Conservation (phyloP, 2,113 vertebrate species). For the Excalfactoria chinensis region DNA sequence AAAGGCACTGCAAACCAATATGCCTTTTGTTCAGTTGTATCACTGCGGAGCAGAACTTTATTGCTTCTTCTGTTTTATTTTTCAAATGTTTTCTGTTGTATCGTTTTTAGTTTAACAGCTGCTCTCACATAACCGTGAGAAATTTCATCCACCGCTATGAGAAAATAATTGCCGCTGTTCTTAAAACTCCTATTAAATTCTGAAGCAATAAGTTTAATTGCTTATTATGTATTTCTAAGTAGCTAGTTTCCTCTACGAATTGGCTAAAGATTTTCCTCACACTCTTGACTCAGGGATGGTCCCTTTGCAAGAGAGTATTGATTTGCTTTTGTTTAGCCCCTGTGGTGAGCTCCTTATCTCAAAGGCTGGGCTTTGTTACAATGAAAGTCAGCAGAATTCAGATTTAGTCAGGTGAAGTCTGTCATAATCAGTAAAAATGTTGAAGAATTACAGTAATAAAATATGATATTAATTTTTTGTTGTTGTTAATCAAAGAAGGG, state of each 20-base stretch:
- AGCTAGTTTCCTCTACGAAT: constrained; percentile 56
- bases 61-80: neutral
- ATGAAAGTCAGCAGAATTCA: constrained; percentile 73
- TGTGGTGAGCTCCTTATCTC: constrained; percentile 64
- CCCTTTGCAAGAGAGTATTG: constrained; percentile 70
- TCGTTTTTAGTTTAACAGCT: neutral
- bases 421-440: constrained; percentile 43
- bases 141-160: neutral
- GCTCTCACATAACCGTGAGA: neutral
- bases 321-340: constrained; percentile 69
- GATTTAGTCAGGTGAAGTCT: constrained; percentile 63
- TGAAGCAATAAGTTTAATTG: constrained; percentile 55
- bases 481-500: constrained; percentile 2
- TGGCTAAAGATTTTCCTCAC: constrained; percentile 59
- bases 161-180: constrained; percentile 15
- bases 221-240: constrained; percentile 65
- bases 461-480: constrained; percentile 2
- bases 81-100: neutral
- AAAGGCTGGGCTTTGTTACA: constrained; percentile 37
- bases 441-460: constrained; percentile 48
- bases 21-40: constrained; percentile 33
- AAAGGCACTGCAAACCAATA: neutral
- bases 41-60: neutral
- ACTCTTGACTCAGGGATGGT: constrained; percentile 54
- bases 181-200: constrained; percentile 41